Base-by-base conservation (phyloP, 2,797 vertebrate genomes). In the Furcifer pardalis region DNA sequence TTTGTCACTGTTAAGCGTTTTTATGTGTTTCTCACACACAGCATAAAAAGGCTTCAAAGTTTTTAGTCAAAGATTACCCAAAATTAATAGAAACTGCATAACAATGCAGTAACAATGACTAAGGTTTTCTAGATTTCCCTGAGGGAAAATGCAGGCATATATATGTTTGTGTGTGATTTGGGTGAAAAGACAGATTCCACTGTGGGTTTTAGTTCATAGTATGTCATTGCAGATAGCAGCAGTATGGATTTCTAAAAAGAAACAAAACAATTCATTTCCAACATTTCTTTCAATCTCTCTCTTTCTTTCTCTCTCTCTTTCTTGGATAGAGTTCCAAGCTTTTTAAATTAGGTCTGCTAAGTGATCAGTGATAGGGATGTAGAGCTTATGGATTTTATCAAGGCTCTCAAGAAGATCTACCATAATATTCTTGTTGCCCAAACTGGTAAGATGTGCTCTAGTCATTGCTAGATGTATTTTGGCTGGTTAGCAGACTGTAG, bases 71-170 rank as follows among this genome's bases (percentile, higher is more conserved):
- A 87, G 87, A 79, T 84, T 80, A 76, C 62, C 75, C 90, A 91
- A 91, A 89, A 66, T 81, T 84, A 84, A 92, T 62, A 66, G 85
- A 93, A 93, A 87, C 91, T 82, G 86, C 89, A 73, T 89, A 89
- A 89, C 87, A 86, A 89, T 91, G 89, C 90, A 91, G 89, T 87
- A 83, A 90, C 94, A 89, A 83, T 82, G 90, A 85, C 79, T 77
- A 79, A 90, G 89, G 81, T 81, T 88, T 87, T 89, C 86, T 71
- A 87, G 77, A 82, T 76, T 78, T 75, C n/a, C 81, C 21, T 35
- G 44, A 80, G 46, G 46, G 23, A 79, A 49, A 49, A n/a, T 82
- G 78, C 76, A 93, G 37, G 78, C 49, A 86, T 82, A 56, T 21
- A 59, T 75, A 35, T 84, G 40, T 83, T 15, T 27, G 27, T 49